Conservation (phyloP, 2,797 vertebrate species). For the Caiman crocodilus region DNA sequence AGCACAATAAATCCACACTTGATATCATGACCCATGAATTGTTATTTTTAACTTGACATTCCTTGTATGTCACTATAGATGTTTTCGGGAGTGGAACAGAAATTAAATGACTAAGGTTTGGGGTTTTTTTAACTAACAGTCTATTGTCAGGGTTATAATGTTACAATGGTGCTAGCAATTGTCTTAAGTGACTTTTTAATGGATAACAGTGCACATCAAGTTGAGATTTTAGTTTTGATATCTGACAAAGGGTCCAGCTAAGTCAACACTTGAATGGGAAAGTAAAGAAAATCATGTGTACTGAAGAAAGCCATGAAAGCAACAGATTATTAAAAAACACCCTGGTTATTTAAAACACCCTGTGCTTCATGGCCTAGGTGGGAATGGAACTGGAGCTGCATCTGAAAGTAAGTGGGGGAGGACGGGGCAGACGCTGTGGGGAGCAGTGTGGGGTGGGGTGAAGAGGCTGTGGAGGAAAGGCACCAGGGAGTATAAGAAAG, state of each 20-base stretch:
- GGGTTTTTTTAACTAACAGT: constrained; percentile 59
- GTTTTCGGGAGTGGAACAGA: constrained; percentile 56
- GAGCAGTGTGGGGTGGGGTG: too few relatives aligned
- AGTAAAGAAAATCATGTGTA: not conserved
- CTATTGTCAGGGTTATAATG: constrained; percentile 61
- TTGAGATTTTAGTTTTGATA: constrained; percentile 61
- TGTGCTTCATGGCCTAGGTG: too few relatives aligned
- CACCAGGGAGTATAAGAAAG: too few relatives aligned
- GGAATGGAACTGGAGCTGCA: too few relatives aligned
- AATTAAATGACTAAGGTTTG: constrained; percentile 58
- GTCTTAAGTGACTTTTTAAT: constrained; percentile 64
- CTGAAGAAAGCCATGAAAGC: constrained; percentile 6
- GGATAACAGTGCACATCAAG: constrained; percentile 53
- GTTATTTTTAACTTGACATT: constrained; percentile 76
- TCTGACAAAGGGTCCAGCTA: constrained; percentile 20
- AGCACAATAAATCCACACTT: constrained; percentile 43
- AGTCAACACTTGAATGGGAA: constrained; percentile 18
- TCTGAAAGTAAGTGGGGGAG: too few relatives aligned
- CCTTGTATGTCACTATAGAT: constrained; percentile 64
- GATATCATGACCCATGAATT: constrained; percentile 50
- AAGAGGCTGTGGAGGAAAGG: too few relatives aligned
- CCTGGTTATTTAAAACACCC: constrained; percentile 37
- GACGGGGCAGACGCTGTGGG: too few relatives aligned
- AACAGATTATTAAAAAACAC: constrained; percentile 23
- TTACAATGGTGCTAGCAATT: constrained; percentile 55